These are phyloP conservation scores for Andrena dorsata DNA, from an alignment of 2,888 invertebrate species.

Conservation along the genomic window DNA sequence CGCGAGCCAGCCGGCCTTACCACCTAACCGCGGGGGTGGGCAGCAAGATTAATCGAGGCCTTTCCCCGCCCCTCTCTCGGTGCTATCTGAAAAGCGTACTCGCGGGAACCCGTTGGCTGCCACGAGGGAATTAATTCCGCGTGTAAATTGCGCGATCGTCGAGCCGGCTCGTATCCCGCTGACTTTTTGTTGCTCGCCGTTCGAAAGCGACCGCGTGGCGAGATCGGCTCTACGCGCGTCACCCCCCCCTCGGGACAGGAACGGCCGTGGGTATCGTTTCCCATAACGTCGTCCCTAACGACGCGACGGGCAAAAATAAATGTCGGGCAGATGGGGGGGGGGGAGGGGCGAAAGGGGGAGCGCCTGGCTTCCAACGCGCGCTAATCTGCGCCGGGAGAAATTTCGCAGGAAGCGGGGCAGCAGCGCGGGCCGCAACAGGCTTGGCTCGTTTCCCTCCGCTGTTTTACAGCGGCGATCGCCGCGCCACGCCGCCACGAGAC, in stretches of 20 bases:
- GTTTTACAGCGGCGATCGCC: constrained; percentile 7
- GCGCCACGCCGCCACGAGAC: neutral
- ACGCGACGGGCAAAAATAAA: neutral
- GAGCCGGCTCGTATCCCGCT: neutral
- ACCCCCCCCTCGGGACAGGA: constrained; percentile 1
- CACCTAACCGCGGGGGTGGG: constrained; percentile 45
- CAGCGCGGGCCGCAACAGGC: neutral
- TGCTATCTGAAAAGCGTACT: constrained; percentile 39
- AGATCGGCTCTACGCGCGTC: constrained; percentile 1
- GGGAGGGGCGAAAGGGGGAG: neutral
- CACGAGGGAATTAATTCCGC: constrained; percentile 47
- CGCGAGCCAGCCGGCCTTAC: constrained; percentile 45
- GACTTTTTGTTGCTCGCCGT: constrained; percentile 3
- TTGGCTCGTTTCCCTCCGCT: constrained; percentile 5
- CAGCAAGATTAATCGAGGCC: constrained; percentile 65
- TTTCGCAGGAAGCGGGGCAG: constrained; percentile 5
- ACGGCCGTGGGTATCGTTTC: constrained; percentile 10
- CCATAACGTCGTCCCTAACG: constrained; percentile 15
- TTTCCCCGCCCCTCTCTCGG: constrained; percentile 35
- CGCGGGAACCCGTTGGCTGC: constrained; percentile 33
- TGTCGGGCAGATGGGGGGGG: too few species aligned
- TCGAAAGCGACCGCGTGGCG: constrained; percentile 2
- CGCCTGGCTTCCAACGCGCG: constrained; percentile 4
- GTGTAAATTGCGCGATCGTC: constrained; percentile 35
- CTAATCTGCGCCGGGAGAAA: neutral